These are phyloP conservation scores for Drosophila subobscura DNA, from an alignment of 1,140 invertebrate species.

Conservation along the genomic window DNA sequence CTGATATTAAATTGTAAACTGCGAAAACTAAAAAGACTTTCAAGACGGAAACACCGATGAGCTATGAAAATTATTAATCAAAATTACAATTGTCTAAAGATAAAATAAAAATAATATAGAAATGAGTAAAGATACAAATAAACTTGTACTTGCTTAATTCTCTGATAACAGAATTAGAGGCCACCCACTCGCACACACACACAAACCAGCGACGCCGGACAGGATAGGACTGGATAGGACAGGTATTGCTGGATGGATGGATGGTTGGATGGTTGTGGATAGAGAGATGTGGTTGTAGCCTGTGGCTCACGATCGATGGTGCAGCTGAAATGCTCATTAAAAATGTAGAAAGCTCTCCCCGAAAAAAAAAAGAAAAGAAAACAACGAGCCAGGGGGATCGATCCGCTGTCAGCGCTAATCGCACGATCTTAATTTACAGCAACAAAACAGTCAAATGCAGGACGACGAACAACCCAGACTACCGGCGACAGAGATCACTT, in stretches of 20 bases:
- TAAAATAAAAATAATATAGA: too few relatives aligned
- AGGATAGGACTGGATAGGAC: conserved; percentile 6
- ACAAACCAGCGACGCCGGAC: neutral
- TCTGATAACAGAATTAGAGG: conserved; percentile 2
- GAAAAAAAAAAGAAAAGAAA: too few relatives aligned
- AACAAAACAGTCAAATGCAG: conserved; percentile 50
- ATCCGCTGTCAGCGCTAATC: conserved; percentile 73
- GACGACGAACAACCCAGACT: conserved; percentile 51
- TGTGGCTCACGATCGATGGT: conserved; percentile 62
- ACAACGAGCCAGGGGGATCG: conserved; percentile 17
- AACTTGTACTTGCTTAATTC: neutral
- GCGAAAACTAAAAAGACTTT: too few relatives aligned
- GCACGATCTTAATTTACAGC: conserved; percentile 81
- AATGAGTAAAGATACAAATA: too few relatives aligned
- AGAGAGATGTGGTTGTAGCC: conserved; percentile 35
- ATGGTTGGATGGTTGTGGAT: conserved; percentile 37
- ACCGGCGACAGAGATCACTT: conserved; percentile 44
- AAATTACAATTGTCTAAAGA: too few relatives aligned
- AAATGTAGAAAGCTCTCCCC: conserved; percentile 75
- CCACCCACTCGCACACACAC: conserved; percentile 45
- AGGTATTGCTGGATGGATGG: conserved; percentile 29
- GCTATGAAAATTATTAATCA: too few relatives aligned
- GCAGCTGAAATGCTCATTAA: conserved; percentile 77
- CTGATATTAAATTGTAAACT: too few relatives aligned
- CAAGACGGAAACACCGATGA: too few relatives aligned